Conservation (phyloP, 1,140 invertebrate species). For the Neodiprion fabricii region DNA sequence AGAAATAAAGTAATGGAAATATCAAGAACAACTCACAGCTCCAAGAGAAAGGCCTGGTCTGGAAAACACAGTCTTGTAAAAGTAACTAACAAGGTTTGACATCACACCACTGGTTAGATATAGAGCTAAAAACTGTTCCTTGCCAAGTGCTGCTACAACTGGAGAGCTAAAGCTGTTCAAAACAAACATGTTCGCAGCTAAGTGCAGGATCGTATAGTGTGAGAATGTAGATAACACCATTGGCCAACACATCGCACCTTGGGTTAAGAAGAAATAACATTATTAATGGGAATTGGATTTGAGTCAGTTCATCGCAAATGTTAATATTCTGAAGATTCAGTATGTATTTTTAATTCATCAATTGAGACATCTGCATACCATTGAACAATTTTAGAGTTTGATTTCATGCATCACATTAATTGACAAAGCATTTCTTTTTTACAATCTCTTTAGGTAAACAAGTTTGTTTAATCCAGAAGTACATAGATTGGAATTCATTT, state of each 20-base stretch:
- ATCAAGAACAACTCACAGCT: slow-evolving; percentile 74
- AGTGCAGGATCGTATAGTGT: slow-evolving; percentile 86
- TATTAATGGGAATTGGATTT: slow-evolving; percentile 8
- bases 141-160: slow-evolving; percentile 80
- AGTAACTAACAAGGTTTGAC: slow-evolving; percentile 85
- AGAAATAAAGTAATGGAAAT: slow-evolving; percentile 25
- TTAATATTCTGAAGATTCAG: no score
- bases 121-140: slow-evolving; percentile 91
- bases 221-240: slow-evolving; percentile 95
- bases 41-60: slow-evolving; percentile 82
- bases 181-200: slow-evolving; percentile 95
- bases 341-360: neutral
- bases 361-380: slow-evolving; percentile 10
- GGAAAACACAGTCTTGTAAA: slow-evolving; percentile 76
- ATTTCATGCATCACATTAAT: slow-evolving; percentile 8
- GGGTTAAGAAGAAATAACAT: slow-evolving; percentile 41
- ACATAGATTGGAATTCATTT: no score
- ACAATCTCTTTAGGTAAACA: slow-evolving; percentile 10
- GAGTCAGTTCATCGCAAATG: neutral
- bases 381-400: neutral
- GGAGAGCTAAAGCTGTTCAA: slow-evolving; percentile 81
- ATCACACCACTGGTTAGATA: slow-evolving; percentile 89
- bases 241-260: slow-evolving; percentile 78
- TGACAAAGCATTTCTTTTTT: slow-evolving; percentile 23
- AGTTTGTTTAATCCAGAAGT: neutral